Evolutionary conservation across 1,140 invertebrate species (phyloP), one percentile per base, ranked within the genome.

Genomic region (Caenorhabditis inopinata): DNA sequence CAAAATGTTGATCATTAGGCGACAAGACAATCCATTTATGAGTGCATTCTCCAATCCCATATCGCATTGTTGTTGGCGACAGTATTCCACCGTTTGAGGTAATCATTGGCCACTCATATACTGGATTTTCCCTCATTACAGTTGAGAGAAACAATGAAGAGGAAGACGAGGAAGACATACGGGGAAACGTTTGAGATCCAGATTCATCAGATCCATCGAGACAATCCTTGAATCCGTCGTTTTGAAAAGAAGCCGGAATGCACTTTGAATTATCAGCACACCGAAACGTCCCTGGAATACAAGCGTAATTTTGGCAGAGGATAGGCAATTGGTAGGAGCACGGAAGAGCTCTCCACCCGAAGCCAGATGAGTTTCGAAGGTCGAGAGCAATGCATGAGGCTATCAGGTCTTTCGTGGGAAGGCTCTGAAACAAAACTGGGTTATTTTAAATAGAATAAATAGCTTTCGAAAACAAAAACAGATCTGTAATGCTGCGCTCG

Each of bases 211-310:
- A 68, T 38, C 58, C 58, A 68, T 68, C 58, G 0, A 38, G n/a
- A 68, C 58, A 68, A 68, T 68, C 58, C 1, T 68, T 38, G 32
- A 38, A 68, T 42, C 32, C 32, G 21, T 68, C 58, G 32, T 68
- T 12, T 42, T 68, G 12, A n/a, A 68, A 21, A 16, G 58, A 68
- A 0, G 32, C 25, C 9, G 58, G 58, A 38, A 68, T 68, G 7
- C 58, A 68, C 23, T 68, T 68, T 38, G 58, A 68, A 68, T 68
- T 68, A 32, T 68, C 58, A 68, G 25, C 29, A 68, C 58, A 68
- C 23, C 58, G 58, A 68, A 68, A 68, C 6, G 58, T 68, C 23
- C 32, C 58, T 9, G 58, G 32, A 21, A 68, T 29, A 68, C 58
- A 68, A 18, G 58, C 58, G n/a, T 68, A 68, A 25, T 68, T 68